Base-by-base conservation (phyloP, 2,113 vertebrate genomes). In the Hoplias malabaricus region DNA sequence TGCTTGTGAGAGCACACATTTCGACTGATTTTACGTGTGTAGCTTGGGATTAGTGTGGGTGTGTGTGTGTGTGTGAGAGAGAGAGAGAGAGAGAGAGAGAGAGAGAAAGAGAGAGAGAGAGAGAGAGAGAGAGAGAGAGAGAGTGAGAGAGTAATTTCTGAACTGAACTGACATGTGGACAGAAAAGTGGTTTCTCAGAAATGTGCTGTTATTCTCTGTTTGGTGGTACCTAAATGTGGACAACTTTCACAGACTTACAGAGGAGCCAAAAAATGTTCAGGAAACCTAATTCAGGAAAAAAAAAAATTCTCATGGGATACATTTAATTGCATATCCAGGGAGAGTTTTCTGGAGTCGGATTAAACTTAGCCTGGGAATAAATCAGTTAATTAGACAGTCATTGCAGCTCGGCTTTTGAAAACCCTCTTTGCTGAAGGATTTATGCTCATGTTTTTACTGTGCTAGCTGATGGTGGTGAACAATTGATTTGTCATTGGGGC, bases 401-500 rank as follows among this genome's bases (percentile, higher is more conserved):
- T 59, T 31, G 29, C 5, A n/a, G 3, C 14, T 5, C 3, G 11
- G 5, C 11, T 9, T 6, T 66, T 25, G 7, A 14, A 66, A 13
- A 23, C 25, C 38, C 4, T 36, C 25, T 70, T 53, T 14, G 29
- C 4, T 7, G 6, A 27, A 21, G 31, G 23, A 48, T 50, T 50
- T 54, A 14, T 56, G 21, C 23, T 38, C 36, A 19, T n/a, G 25
- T 34, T 19, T 4, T 23, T 38, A 46, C n/a, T 61, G 70, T 36
- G 59, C 53, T 42, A 74, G 21, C 40, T 13, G 25, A 69, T 4
- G 21, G 8, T 48, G 23, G n/a, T 57, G 53, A 59, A 36, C 40
- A 57, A 82, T n/a, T 73, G 69, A 63, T 46, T 69, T 46, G 71
- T 74, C 62, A 74, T 33, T 73, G 25, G 59, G 36, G 31, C 29